Evolutionary conservation across 2,888 invertebrate genomes (phyloP), one percentile per base, ranked within the genome.

Genomic region (Catocala nupta): DNA sequence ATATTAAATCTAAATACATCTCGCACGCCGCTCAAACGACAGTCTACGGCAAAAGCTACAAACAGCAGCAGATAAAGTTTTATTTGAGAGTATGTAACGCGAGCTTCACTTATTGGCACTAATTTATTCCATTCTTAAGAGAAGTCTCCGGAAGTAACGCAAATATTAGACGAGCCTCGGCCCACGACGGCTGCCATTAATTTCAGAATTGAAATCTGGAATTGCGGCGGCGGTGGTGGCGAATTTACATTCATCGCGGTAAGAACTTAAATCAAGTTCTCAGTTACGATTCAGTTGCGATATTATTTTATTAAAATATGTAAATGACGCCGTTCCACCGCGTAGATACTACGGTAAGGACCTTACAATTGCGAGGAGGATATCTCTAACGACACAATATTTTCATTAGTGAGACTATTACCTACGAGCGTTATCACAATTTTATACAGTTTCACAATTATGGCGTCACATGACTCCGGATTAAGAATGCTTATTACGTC

Each of bases 291-390:
- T 94, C 94, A 91, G 92, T 92, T 93, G 92, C 92, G 91, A 93
- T 93, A 93, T 93, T 92, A 93, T 94, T 94, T 93, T 93, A 94
- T 93, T 93, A 94, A 93, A 93, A 94, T 93, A 93, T 94, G 93
- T 92, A 93, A 93, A 94, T 93, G 91, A 88, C 84, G 88, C 87
- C 89, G 87, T 91, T 92, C 84, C 85, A 85, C 78, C 81, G 85
- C 88, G 87, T 82, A 88, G 89, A 89, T 89, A 89, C 89, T 88
- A 88, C 86, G 87, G 87, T 89, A 89, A 90, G 88, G 89, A 87
- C 88, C 89, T 88, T 86, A 89, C 89, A 87, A 90, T 90, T 90
- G 89, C 86, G 86, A 78, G 87, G 87, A 84, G 89, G 88, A 90
- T 91, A 90, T 88, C 88, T 89, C 85, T 89, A 91, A 90, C 87